Evolutionary conservation across 2,888 invertebrate genomes (phyloP).

Genomic region (Tenthredo livida): DNA sequence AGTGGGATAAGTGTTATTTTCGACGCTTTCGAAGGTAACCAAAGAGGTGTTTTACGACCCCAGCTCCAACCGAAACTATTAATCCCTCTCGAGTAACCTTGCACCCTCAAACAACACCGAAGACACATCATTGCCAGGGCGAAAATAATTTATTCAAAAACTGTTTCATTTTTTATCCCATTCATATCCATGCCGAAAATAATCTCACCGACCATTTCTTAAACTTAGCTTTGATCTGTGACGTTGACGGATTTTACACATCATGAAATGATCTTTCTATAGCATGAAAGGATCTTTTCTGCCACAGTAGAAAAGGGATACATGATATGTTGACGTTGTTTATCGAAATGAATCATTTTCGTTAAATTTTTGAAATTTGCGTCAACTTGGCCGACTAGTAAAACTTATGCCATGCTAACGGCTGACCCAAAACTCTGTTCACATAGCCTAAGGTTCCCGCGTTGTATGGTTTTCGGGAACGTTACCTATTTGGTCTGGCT

Average conservation of each 20-base stretch:
- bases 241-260: neutral
- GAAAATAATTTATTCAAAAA: neutral
- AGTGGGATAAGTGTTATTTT: conserved; percentile 50
- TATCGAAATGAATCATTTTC: neutral
- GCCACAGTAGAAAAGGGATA: neutral
- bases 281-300: neutral
- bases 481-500: conserved; percentile 32
- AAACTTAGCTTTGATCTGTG: neutral
- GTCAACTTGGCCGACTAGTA: neutral
- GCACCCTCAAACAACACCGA: neutral
- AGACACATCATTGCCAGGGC: neutral
- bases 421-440: conserved; percentile 9
- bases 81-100: conserved; percentile 23
- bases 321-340: neutral
- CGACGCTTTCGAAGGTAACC: conserved; percentile 23
- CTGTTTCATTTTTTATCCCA: neutral
- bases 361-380: neutral
- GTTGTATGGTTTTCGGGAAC: conserved; percentile 9
- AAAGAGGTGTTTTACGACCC: conserved; percentile 38
- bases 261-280: no score
- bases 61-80: conserved; percentile 25
- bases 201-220: neutral
- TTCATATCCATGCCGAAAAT: neutral
- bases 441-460: conserved; percentile 10
- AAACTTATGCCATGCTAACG: conserved; percentile 4